Percentiles rank a stretch among this genome's conserved stretches.
Evolutionary conservation across 2,113 vertebrate genomes (phyloP).

Genomic region (Perca fluviatilis): DNA sequence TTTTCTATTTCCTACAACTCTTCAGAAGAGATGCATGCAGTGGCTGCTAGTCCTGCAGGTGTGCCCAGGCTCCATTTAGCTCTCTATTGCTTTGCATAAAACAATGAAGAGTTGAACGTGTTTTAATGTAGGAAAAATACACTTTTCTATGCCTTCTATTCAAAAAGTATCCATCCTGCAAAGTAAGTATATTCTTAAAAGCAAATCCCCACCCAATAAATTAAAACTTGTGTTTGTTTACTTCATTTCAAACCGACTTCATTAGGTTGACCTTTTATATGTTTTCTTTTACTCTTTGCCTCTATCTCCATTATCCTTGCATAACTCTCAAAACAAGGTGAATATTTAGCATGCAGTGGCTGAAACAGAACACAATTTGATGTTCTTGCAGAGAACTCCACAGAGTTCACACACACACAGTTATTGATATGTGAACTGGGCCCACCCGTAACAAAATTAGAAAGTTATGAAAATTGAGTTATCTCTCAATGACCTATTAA

Average conservation of each 20-base stretch:
- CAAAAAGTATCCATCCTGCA: too few species aligned
- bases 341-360: not conserved
- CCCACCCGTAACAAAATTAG: conserved; percentile 60
- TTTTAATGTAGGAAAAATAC: not conserved
- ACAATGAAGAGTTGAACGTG: not conserved
- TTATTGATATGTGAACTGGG: conserved; percentile 41
- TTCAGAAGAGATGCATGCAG: conserved; percentile 12
- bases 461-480: conserved; percentile 75
- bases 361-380: conserved; percentile 12
- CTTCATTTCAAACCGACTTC: too few species aligned
- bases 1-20: not conserved
- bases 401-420: not conserved
- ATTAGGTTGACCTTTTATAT: not conserved
- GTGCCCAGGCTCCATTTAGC: conserved; percentile 1
- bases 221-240: too few species aligned
- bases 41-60: conserved; percentile 25
- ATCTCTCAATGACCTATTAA: conserved; percentile 70
- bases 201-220: too few species aligned
- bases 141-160: not conserved
- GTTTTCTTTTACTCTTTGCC: not conserved
- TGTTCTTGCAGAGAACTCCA: conserved; percentile 23
- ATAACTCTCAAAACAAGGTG: conserved; percentile 11
- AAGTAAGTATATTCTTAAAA: too few species aligned
- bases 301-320: not conserved
- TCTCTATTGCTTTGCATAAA: not conserved